Evolutionary conservation across 2,113 vertebrate genomes (phyloP).

Genomic region (Oplegnathus fasciatus): DNA sequence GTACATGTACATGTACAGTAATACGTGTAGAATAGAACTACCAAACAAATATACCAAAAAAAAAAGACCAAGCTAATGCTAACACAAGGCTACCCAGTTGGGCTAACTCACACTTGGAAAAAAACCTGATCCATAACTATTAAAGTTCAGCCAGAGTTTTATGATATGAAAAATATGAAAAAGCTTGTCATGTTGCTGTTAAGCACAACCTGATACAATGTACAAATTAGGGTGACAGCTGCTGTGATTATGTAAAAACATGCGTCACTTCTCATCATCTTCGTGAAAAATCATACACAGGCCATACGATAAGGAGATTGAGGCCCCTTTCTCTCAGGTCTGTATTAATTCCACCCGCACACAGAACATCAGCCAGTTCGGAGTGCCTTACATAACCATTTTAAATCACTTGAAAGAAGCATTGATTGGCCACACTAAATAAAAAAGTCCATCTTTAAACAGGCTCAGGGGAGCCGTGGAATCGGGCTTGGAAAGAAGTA

Average conservation of each 20-base stretch:
- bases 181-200: background rate
- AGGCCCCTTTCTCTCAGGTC: constrained; percentile 2
- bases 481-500: constrained; percentile 28
- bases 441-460: constrained; percentile 60
- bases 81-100: background rate
- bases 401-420: constrained; percentile 54
- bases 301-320: constrained; percentile 6
- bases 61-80: background rate
- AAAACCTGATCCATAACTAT: background rate
- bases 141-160: background rate
- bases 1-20: no score
- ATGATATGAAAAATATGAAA: background rate
- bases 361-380: constrained; percentile 26
- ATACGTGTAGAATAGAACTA: background rate
- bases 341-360: constrained; percentile 42
- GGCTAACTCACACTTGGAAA: background rate
- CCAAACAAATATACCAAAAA: background rate
- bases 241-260: constrained; percentile 29
- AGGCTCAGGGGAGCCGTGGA: constrained; percentile 52
- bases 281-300: constrained; percentile 10
- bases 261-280: constrained; percentile 28
- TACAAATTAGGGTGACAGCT: constrained; percentile 23
- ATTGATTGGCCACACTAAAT: constrained; percentile 66
- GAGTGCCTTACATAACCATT: constrained; percentile 45
- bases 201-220: constrained; percentile 16